Evolutionary conservation across 2,888 invertebrate species (phyloP), one percentile per base, ranked within the genome.

Genomic region (Amphipoea lucens): DNA sequence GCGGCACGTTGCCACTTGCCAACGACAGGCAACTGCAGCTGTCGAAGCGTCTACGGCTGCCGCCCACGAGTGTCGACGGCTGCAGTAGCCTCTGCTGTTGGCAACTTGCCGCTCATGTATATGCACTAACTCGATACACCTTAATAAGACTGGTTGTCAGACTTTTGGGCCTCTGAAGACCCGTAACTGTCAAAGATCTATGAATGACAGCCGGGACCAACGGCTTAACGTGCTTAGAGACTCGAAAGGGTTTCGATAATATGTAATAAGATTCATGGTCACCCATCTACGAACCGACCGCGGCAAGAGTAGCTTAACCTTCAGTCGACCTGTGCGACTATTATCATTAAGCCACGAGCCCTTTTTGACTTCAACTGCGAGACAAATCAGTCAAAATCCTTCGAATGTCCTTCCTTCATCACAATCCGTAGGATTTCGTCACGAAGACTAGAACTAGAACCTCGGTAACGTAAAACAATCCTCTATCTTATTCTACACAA

Each of bases 391-490:
- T 54, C 54, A 54, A 54, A 54, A 20, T 57, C 23, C 57, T 23
- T 23, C 23, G 23, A 23, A 57, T 9, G 23, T 23, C 23, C 23
- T 23, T 23, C 57, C 23, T 57, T 57, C 57, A 23, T 20, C 4
- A n/a, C 11, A 45, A 63, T 36, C 63, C 9, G 17, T 17, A 63
- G 9, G 11, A 68, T 48, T 12, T 36, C 9, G 20, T 12, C 9
- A 70, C n/a, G 45, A 68, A 45, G 45, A 20, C 67, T 29, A 29
- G 29, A 29, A 17, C n/a, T 2, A 17, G 17, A n/a, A n/a, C n/a
- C 14, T 42, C 12, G 4, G 20, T 12, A 74, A 73, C 74, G 42
- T 75, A 42, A 75, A 75, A 36, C 42, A 45, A 36, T 45, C 6
- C 29, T 72, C 23, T 9, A 9, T 57, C 7, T 9, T 57, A 60